Evolutionary conservation across 1,140 invertebrate genomes (phyloP), one percentile per base, ranked within the genome.

Genomic region (Drosophila punjabiensis): DNA sequence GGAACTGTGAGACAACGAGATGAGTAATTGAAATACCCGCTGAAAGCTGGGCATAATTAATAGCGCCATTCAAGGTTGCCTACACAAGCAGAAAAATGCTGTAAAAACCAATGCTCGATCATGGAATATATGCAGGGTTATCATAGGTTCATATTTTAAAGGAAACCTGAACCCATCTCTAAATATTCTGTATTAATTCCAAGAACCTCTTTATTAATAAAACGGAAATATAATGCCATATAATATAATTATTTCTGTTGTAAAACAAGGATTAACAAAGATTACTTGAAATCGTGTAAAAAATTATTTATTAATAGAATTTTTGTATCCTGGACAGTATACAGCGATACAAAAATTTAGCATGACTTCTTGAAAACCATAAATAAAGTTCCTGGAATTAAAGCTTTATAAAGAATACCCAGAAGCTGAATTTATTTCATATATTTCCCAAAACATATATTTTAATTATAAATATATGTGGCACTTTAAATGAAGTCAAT

Each of bases 1-100:
- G 48, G 64, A 35, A 24, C 18, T 35, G 56, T 28, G 11, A 33
- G 58, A 33, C 53, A 18, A 39, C 35, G 13, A 39, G 58, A 79
- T 79, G 58, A 79, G 76, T 71, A 69, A 79, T 79, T 70, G 43
- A 63, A 48, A 70, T 79, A 63, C 58, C 75, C 74, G 75, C 33
- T 77, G 74, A 77, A 77, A 77, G 55, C 53, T 77, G 63, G 18
- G 33, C 55, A 77, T 77, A 77, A 77, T 77, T 77, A 77, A 77
- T 77, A 60, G 74, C 55, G 35, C 6, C 16, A 61, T 9, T 60
- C 74, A 77, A 77, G 75, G 70, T 74, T 74, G 70, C 37, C 8
- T 62, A 62, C 70, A 74, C 70, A 39, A 33, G 8, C 1, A 28
- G n/a, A 50, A 64, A 28, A 52, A n/a, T 9, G 13, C 7, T 43